Evolutionary conservation across 2,888 invertebrate species (phyloP).

Genomic region (Junonia oenone): DNA sequence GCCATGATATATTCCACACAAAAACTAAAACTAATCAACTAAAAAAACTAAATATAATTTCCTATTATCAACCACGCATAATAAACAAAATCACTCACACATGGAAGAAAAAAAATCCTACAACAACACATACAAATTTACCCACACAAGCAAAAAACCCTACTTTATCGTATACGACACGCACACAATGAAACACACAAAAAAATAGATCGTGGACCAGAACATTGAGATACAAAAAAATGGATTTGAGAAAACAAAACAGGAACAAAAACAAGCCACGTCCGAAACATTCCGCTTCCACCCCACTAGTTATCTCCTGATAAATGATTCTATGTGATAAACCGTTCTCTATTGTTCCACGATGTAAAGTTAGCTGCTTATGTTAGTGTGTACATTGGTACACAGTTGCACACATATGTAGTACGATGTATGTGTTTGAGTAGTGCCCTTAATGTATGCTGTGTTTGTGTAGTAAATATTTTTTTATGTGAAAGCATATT

Average conservation of each 20-base stretch:
- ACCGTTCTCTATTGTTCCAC: not conserved
- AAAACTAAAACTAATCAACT: not conserved
- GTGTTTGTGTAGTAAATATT: too few species aligned
- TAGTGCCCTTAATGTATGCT: too few species aligned
- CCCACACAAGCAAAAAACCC: too few species aligned
- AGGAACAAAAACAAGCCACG: slow-evolving; percentile 43
- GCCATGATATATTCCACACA: too few species aligned
- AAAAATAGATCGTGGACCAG: not conserved
- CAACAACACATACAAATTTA: too few species aligned
- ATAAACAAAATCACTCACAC: too few species aligned
- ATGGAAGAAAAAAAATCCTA: too few species aligned
- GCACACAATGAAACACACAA: not conserved
- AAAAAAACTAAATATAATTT: not conserved
- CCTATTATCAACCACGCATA: too few species aligned
- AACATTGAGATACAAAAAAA: slow-evolving; percentile 11
- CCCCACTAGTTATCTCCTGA: slow-evolving; percentile 72
- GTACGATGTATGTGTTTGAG: too few species aligned
- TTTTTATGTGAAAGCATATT: too few species aligned
- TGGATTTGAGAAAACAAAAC: slow-evolving; percentile 33
- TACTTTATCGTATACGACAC: too few species aligned
- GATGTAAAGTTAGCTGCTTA: not conserved
- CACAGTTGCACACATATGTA: not conserved
- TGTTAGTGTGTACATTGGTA: not conserved
- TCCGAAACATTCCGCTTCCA: slow-evolving; percentile 60
- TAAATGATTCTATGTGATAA: slow-evolving; percentile 51